Evolutionary conservation across 2,113 vertebrate species (phyloP).

Genomic region (Miniopterus natalensis): DNA sequence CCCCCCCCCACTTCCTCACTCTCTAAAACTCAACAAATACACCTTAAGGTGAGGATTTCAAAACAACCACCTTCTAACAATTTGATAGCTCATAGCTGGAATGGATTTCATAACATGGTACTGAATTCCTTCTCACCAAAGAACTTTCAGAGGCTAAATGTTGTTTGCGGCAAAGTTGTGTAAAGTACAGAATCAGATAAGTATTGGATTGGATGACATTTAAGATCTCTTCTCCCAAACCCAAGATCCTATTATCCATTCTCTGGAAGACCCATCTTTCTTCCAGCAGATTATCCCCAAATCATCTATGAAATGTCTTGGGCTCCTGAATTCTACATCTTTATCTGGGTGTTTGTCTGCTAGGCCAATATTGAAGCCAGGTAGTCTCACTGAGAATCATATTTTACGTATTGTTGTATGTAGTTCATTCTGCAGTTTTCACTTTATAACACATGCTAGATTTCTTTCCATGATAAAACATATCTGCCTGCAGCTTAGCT

Average conservation of each 20-base stretch:
- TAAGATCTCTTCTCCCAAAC: neutral
- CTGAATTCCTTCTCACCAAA: neutral
- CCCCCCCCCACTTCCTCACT: too few relatives aligned
- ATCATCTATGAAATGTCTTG: neutral
- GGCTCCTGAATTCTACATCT: neutral
- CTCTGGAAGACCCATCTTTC: neutral
- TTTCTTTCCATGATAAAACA: neutral
- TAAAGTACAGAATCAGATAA: neutral
- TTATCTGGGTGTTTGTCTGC: neutral
- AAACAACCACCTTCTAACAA: neutral
- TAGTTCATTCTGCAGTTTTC: neutral
- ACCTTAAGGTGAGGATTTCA: too few relatives aligned
- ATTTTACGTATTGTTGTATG: neutral
- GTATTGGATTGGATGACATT: neutral
- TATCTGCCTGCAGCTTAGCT: neutral
- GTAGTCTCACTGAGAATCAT: neutral
- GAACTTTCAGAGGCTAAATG: slow-evolving; percentile 17
- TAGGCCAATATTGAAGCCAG: neutral
- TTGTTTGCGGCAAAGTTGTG: neutral
- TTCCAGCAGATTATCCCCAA: neutral
- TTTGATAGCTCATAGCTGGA: neutral
- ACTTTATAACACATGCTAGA: neutral
- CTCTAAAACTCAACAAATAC: too few relatives aligned
- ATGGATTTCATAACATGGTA: neutral
- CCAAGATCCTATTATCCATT: neutral